Base-by-base conservation (phyloP, 2,797 vertebrate species). In the Neosalanx taihuensis region DNA sequence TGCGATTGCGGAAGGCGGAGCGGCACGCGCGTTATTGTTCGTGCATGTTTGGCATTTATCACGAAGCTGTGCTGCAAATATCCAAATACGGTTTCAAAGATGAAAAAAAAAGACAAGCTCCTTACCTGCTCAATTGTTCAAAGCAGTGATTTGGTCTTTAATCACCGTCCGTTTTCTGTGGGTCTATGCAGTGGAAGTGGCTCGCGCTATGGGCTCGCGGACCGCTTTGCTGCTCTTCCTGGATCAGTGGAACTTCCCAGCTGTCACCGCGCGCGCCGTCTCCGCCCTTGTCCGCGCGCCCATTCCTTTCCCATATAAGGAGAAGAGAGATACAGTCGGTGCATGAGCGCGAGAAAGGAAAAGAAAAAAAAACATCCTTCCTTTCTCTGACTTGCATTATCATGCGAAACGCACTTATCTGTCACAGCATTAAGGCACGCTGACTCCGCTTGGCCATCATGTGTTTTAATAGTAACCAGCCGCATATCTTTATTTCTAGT, bases 301-400 rank as follows among this genome's bases (percentile, higher is more conserved):
- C 86, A 88, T 83, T 90, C 85, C 87, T 89, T 90, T 85, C 68
- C 91, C 91, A 88, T 92, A 92, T 91, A 92, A 90, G 90, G 90
- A 82, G 72, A 84, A 56, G 83, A 56, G 83, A 79, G 84, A 83
- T 76, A 71, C 78, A 83, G 77, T 76, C 76, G 5, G 72, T 71
- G 70, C 72, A 33, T 29, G 30, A 63, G 29, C 18, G 61, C 74
- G 66, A 80, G 37, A 73, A 31, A 73, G 3, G 37, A 71, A 70
- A 23, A 13, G 18, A 64, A 12, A 5, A 71, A 71, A 23, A 13
- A 35, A 64, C 20, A 5, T 64, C 18, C 4, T 65, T 41, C 64
- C 23, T 15, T 3, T 46, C 37, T 46, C n/a, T 65, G n/a, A 5
- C 23, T 41, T 65, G 10, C 20, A 23, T 15, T 49, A 56, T 56